Evolutionary conservation across 2,888 invertebrate species (phyloP).

Genomic region (Epinotia nisella): DNA sequence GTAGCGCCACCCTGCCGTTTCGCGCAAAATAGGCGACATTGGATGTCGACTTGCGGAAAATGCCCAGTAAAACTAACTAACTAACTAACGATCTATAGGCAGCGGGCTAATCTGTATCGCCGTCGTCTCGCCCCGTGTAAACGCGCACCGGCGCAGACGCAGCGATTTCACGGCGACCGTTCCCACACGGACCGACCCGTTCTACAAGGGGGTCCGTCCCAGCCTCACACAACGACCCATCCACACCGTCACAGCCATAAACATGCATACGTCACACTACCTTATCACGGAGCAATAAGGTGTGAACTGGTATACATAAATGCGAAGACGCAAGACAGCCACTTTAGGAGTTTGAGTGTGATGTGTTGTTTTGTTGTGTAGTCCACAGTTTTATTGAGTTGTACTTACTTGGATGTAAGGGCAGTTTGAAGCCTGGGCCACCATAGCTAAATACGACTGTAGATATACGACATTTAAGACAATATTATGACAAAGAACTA

Average conservation of each 20-base stretch:
- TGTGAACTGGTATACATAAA: not conserved
- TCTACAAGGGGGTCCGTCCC: conserved; percentile 37
- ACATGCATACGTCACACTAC: not conserved
- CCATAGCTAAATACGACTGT: conserved; percentile 2
- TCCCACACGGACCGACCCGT: conserved; percentile 41
- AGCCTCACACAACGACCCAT: not conserved
- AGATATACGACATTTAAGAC: not conserved
- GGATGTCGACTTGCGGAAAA: too few species aligned
- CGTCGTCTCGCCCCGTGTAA: conserved; percentile 28
- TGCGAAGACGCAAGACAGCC: not conserved
- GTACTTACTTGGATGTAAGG: conserved; percentile 22
- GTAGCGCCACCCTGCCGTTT: too few species aligned
- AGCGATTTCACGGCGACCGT: conserved; percentile 40
- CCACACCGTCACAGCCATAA: not conserved
- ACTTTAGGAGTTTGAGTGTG: conserved; percentile 1
- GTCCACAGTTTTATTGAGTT: conserved; percentile 30
- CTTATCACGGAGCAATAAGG: not conserved
- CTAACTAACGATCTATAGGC: too few species aligned
- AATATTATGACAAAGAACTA: not conserved
- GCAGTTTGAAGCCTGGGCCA: conserved; percentile 25
- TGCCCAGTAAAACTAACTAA: too few species aligned
- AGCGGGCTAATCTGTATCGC: not conserved
- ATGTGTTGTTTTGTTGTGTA: conserved; percentile 25
- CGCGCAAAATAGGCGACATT: too few species aligned
- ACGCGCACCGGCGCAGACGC: conserved; percentile 25